These are phyloP conservation scores for Norana najaformis DNA, from an alignment of 2,888 invertebrate species.

Conservation along the genomic window DNA sequence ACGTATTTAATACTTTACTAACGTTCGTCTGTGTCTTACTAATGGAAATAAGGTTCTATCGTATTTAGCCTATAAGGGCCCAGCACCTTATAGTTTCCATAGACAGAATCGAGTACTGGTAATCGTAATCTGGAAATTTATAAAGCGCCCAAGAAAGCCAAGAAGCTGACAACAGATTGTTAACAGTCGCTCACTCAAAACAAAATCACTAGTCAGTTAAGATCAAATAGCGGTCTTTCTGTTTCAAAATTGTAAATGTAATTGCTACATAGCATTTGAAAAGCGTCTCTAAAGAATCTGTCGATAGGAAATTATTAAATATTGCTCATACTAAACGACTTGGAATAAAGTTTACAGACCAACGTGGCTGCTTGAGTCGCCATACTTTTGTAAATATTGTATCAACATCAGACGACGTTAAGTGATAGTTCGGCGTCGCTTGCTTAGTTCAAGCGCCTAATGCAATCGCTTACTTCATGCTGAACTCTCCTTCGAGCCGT, in stretches of 20 bases:
- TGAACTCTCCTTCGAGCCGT: too few species aligned
- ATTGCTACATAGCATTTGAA: background rate
- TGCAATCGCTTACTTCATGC: conserved; percentile 13
- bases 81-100: too few species aligned
- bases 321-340: background rate
- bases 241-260: background rate
- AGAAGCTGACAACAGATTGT: background rate
- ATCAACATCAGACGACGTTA: background rate
- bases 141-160: background rate
- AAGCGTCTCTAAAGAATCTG: background rate
- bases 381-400: background rate
- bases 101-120: too few species aligned
- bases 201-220: too few species aligned
- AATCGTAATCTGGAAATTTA: background rate
- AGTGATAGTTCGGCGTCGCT: background rate
- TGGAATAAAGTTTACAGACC: background rate
- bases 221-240: too few species aligned
- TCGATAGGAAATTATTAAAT: background rate
- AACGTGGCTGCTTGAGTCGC: too few species aligned
- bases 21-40: too few species aligned
- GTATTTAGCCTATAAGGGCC: too few species aligned
- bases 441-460: background rate
- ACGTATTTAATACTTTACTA: too few species aligned
- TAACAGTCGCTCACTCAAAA: background rate
- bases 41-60: too few species aligned